Conservation (phyloP, 2,113 vertebrate species). For the Silurus asotus region DNA sequence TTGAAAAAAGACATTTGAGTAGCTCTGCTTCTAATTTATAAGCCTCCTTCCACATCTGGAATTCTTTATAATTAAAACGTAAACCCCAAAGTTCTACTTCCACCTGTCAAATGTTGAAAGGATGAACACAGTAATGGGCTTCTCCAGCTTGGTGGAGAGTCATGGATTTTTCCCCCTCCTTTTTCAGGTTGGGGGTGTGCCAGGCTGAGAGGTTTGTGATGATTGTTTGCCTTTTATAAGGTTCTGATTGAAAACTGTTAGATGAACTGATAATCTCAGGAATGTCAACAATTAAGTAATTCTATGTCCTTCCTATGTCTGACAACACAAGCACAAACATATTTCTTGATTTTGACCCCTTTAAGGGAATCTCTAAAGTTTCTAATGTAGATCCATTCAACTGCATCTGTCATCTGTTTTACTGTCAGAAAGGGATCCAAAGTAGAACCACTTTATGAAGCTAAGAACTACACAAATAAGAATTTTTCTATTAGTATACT, state of each 20-base stretch:
- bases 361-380: neutral
- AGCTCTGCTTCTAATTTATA: slow-evolving; percentile 98
- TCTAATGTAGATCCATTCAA: slow-evolving; percentile 1
- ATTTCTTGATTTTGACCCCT: neutral
- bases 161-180: slow-evolving; percentile 56
- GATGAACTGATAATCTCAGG: slow-evolving; percentile 6
- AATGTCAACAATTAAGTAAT: slow-evolving; percentile 3
- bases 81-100: slow-evolving; percentile 97
- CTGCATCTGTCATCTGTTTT: neutral
- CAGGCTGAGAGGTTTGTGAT: slow-evolving; percentile 40
- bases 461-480: neutral
- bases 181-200: slow-evolving; percentile 51
- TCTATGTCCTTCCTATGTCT: neutral
- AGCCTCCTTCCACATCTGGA: slow-evolving; percentile 95
- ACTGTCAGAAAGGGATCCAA: neutral
- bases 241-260: slow-evolving; percentile 25
- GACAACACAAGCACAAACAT: neutral
- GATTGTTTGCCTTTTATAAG: slow-evolving; percentile 59
- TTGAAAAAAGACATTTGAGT: slow-evolving; percentile 97
- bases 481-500: neutral
- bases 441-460: neutral
- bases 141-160: slow-evolving; percentile 75
- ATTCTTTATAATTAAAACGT: slow-evolving; percentile 99
- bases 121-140: slow-evolving; percentile 98
- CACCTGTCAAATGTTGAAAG: slow-evolving; percentile 99